Percentiles rank a stretch among this genome's conserved stretches.
Conservation (phyloP, 2,888 invertebrate genomes). For the Pyrochroa serraticornis region DNA sequence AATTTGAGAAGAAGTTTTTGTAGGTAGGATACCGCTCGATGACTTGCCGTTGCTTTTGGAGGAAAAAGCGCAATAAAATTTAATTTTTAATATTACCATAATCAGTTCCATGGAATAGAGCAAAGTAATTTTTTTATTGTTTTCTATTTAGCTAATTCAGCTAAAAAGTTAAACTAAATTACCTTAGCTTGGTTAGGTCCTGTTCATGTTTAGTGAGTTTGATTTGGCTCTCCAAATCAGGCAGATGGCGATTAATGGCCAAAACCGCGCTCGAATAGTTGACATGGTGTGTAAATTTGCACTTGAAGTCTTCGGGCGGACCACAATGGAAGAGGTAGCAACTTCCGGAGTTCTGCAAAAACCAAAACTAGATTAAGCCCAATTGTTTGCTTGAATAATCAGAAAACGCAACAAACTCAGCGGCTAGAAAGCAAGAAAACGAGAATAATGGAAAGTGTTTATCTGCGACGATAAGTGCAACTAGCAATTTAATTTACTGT, state of each 20-base stretch:
- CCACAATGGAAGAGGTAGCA: slow-evolving; percentile 93
- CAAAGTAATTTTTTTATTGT: too few species aligned
- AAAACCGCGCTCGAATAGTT: slow-evolving; percentile 89
- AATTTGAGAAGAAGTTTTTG: too few species aligned
- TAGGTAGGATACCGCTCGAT: too few species aligned
- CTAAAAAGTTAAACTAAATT: too few species aligned
- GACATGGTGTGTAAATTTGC: slow-evolving; percentile 87
- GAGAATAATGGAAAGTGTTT: not conserved
- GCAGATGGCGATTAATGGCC: slow-evolving; percentile 68
- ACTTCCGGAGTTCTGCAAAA: slow-evolving; percentile 76
- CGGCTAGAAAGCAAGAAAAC: not conserved
- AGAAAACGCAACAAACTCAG: not conserved
- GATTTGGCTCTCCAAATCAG: slow-evolving; percentile 74
- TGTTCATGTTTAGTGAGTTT: slow-evolving; percentile 75
- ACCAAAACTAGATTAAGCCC: not conserved
- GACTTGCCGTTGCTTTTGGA: too few species aligned
- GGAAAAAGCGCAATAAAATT: too few species aligned
- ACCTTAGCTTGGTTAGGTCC: slow-evolving; percentile 74
- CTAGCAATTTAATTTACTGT: too few species aligned
- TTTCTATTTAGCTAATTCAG: too few species aligned
- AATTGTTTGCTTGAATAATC: too few species aligned
- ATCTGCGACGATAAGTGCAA: not conserved
- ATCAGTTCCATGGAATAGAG: too few species aligned
- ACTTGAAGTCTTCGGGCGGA: slow-evolving; percentile 86
- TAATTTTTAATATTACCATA: too few species aligned